Base-by-base conservation (phyloP, 2,888 invertebrate genomes). In the Cerceris ruficornis region DNA sequence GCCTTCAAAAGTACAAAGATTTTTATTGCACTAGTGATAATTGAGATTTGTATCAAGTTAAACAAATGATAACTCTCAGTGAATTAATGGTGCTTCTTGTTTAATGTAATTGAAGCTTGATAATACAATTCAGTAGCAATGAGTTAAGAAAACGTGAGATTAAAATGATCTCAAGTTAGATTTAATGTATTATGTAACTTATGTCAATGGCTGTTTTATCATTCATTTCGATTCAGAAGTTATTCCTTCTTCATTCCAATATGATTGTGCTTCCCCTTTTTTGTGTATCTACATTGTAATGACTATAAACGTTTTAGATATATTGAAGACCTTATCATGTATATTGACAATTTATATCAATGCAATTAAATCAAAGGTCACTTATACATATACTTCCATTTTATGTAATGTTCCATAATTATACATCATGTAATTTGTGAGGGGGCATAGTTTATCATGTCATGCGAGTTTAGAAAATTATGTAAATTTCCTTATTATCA, bases 121-220 rank as follows among this genome's bases (percentile, higher is more conserved):
- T 43, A 43, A 43, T 43, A 43, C 6, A 43, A 43, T 6, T 43
- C 41, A 52, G 8, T 66, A n/a, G 11, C 64, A 13, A 58, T 59
- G n/a, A 17, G 55, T 46, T 11, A 57, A 75, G 15, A 15, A 65
- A 69, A 60, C n/a, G n/a, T 6, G 8, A 9, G 67, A 39, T 59
- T 60, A 73, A 71, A 75, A 75, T 73, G 75, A 79, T 75, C 68
- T 75, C 6, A 46, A 67, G 66, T 66, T 58, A 43, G 28, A 28
- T 46, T 11, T 74, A 74, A 55, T 57, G 14, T 41, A 42, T 57
- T 61, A 41, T 54, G 42, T 49, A 58, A 13, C 67, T 80, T 70
- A 60, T 80, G 75, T 75, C 80, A 80, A 49, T 64, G 67, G 68
- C 62, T 80, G 68, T 54, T 80, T 28, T 28, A 28, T 28, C 28